Conservation (phyloP, 2,797 vertebrate genomes). For the Gephyroberyx darwinii region DNA sequence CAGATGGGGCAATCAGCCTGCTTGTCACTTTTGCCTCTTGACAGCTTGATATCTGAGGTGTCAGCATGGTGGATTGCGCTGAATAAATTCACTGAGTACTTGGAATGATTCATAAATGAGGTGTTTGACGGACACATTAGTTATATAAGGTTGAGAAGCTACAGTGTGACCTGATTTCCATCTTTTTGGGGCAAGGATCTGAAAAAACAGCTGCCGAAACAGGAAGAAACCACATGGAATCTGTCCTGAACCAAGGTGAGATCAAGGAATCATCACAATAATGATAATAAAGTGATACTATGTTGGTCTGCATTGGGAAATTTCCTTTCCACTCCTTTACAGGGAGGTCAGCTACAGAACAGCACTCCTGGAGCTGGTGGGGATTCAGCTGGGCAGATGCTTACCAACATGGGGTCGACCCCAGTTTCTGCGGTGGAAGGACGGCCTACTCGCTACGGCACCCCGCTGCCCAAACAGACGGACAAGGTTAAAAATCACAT, state of each 20-base stretch:
- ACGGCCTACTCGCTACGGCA: too few species aligned
- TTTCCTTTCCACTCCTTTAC: background rate
- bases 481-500: too few species aligned
- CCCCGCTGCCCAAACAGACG: too few species aligned
- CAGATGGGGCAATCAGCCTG: slow-evolving; percentile 33
- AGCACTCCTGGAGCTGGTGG: too few species aligned
- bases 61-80: slow-evolving; percentile 27
- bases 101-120: slow-evolving; percentile 29
- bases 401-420: too few species aligned
- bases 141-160: slow-evolving; percentile 21
- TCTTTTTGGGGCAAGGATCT: slow-evolving; percentile 23
- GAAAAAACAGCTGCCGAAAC: slow-evolving; percentile 13
- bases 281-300: background rate
- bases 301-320: background rate
- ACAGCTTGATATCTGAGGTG: slow-evolving; percentile 22
- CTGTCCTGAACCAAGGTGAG: background rate
- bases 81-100: slow-evolving; percentile 26
- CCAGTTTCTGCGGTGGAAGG: too few species aligned
- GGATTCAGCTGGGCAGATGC: too few species aligned
- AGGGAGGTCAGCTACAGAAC: background rate
- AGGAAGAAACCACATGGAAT: background rate
- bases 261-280: too few species aligned
- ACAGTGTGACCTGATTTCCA: slow-evolving; percentile 20
- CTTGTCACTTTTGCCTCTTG: slow-evolving; percentile 36
- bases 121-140: slow-evolving; percentile 29